phyloP scores from a whole-genome alignment of 2,797 vertebrate genomes.

The Xenopus petersii region DNA sequence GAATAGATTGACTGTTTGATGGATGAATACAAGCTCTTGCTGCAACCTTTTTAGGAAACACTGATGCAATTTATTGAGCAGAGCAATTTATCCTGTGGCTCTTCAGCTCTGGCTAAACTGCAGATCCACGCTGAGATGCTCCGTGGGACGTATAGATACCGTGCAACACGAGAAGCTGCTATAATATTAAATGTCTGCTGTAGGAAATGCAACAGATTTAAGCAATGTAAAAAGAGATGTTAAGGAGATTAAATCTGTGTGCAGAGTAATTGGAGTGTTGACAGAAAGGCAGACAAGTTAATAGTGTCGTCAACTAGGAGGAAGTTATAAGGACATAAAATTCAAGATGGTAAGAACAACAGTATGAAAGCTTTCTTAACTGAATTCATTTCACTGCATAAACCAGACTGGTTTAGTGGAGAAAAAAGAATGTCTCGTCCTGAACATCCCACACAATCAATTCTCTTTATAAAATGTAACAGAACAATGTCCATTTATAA shows the following conservation, averaged over 20 bases:
- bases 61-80: too few relatives aligned
- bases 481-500: too few relatives aligned
- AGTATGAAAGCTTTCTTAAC: slow-evolving; percentile 1
- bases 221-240: slow-evolving; percentile 27
- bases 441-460: background rate
- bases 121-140: too few relatives aligned
- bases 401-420: background rate
- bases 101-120: too few relatives aligned
- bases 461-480: background rate
- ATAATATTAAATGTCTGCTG: background rate
- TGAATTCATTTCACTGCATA: background rate
- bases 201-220: slow-evolving; percentile 41
- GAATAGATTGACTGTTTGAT: too few relatives aligned
- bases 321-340: background rate
- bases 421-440: background rate
- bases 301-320: slow-evolving; percentile 6
- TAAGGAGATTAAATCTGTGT: slow-evolving; percentile 31
- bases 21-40: too few relatives aligned
- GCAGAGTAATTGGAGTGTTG: slow-evolving; percentile 24
- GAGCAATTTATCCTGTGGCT: too few relatives aligned
- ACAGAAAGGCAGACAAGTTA: slow-evolving; percentile 21
- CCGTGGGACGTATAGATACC: background rate
- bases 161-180: background rate
- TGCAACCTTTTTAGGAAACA: too few relatives aligned
- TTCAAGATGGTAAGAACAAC: background rate